Conservation (phyloP, 2,113 vertebrate species). For the Corythaixoides concolor region DNA sequence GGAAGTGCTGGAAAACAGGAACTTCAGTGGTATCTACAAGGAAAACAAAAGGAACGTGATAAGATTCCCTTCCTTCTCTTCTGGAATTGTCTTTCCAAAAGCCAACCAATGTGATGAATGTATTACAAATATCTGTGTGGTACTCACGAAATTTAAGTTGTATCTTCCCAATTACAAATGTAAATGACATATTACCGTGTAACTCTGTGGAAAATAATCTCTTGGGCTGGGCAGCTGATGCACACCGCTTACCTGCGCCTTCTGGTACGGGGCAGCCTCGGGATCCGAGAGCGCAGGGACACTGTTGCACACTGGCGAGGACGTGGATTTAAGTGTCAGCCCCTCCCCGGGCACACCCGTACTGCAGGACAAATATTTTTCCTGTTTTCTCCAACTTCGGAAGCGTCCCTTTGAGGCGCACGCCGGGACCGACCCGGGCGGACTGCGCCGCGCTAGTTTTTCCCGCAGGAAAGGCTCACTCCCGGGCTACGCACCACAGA, state of each 20-base stretch:
- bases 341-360: too few relatives aligned
- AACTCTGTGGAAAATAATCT: neutral
- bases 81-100: neutral
- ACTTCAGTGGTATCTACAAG: neutral
- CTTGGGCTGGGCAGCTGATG: too few relatives aligned
- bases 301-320: rapidly evolving
- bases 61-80: neutral
- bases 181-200: neutral
- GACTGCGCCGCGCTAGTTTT: rapidly evolving
- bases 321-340: rapidly evolving
- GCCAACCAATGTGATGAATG: neutral
- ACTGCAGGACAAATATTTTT: rapidly evolving
- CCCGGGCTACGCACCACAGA: neutral
- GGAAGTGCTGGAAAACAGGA: neutral
- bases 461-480: neutral
- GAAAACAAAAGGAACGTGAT: neutral
- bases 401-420: neutral
- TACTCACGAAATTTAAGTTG: neutral
- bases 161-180: neutral
- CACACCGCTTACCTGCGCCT: neutral
- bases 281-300: rapidly evolving
- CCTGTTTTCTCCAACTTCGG: neutral
- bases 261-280: rapidly evolving
- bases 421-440: neutral
- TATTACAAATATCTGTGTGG: neutral